Evolutionary conservation across 2,797 vertebrate genomes (phyloP).

Genomic region (Eulemur mongoz): DNA sequence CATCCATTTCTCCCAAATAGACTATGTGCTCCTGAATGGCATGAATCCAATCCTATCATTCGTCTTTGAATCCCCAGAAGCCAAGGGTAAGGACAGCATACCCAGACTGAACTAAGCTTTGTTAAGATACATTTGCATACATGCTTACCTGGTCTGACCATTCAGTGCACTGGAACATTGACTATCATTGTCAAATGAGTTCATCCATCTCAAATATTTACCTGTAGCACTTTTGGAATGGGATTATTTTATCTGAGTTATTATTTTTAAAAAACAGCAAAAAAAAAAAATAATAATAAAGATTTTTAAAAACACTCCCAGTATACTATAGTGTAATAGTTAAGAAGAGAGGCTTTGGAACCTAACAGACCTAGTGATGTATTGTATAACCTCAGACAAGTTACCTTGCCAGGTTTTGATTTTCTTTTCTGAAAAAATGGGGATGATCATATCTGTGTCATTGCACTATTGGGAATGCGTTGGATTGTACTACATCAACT

Average conservation of each 20-base stretch:
- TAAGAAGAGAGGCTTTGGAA: neutral
- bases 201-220: neutral
- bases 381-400: neutral
- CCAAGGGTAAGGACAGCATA: neutral
- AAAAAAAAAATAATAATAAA: neutral
- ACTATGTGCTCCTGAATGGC: neutral
- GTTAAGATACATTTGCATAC: neutral
- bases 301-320: neutral
- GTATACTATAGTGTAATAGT: neutral
- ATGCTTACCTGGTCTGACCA: neutral
- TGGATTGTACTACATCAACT: neutral
- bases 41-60: neutral
- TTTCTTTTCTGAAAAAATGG: conserved; percentile 28
- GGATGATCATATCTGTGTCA: neutral
- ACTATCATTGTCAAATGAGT: neutral
- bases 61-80: neutral
- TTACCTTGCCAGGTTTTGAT: neutral
- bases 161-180: neutral
- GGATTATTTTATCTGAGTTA: neutral
- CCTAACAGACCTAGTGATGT: neutral
- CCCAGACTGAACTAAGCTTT: neutral
- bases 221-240: neutral
- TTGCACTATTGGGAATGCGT: neutral
- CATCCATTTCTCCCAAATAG: neutral
- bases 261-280: neutral